Conservation (phyloP, 1,140 invertebrate genomes). For the Halyomorpha halys region DNA sequence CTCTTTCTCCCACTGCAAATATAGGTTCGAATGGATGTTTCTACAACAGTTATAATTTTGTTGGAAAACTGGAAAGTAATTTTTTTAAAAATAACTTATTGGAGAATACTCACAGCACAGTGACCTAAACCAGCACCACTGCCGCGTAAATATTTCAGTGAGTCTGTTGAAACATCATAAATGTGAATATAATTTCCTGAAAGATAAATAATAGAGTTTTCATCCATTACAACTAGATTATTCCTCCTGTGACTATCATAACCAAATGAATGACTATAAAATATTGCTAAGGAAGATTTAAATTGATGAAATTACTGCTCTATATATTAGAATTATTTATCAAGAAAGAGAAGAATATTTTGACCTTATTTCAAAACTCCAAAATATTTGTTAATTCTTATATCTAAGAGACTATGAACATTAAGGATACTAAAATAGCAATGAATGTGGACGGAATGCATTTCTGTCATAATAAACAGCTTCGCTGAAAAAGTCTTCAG, state of each 20-base stretch:
- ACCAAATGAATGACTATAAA: constrained; percentile 66
- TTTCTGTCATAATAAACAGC: background rate
- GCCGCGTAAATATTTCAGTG: constrained; percentile 56
- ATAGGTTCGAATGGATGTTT: constrained; percentile 59
- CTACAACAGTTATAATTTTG: constrained; percentile 37
- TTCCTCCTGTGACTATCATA: constrained; percentile 71
- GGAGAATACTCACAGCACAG: constrained; percentile 48
- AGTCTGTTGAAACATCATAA: constrained; percentile 52
- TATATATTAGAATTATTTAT: background rate
- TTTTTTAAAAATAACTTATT: background rate
- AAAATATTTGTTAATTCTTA: background rate
- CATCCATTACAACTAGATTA: constrained; percentile 65
- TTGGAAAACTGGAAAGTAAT: background rate
- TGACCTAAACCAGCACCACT: constrained; percentile 68
- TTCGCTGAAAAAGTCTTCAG: background rate
- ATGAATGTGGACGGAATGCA: background rate
- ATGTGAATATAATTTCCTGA: constrained; percentile 73
- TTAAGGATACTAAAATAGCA: constrained; percentile 6
- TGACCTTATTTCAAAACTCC: background rate
- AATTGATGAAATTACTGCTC: background rate
- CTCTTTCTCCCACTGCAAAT: constrained; percentile 68
- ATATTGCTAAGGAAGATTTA: constrained; percentile 20
- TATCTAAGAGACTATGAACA: background rate
- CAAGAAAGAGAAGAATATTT: background rate
- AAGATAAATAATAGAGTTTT: constrained; percentile 58